Evolutionary conservation across 1,140 invertebrate genomes (phyloP).

Genomic region (Berghia stephanieae): DNA sequence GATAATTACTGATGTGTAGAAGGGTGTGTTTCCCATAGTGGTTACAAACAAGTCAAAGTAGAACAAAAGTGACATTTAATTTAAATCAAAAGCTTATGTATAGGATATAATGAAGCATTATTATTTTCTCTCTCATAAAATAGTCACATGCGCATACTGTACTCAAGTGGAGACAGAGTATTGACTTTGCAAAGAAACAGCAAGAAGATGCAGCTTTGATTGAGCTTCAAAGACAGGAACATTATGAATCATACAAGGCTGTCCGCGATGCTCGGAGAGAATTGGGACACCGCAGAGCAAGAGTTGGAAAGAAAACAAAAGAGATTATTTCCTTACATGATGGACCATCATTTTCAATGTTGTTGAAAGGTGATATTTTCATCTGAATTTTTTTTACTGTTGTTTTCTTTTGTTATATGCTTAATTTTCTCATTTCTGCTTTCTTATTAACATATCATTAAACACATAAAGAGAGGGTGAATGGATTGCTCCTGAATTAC

Average conservation of each 20-base stretch:
- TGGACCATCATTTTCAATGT: constrained; percentile 47
- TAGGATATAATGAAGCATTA: no score
- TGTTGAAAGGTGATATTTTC: constrained; percentile 48
- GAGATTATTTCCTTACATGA: constrained; percentile 33
- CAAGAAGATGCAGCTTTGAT: constrained; percentile 74
- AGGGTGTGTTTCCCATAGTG: no score
- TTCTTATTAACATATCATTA: no score
- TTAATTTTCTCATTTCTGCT: no score
- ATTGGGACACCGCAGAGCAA: constrained; percentile 62
- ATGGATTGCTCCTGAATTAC: no score
- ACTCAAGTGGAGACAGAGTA: constrained; percentile 66
- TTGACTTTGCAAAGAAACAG: constrained; percentile 73
- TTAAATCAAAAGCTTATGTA: no score
- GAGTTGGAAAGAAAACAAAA: constrained; percentile 35
- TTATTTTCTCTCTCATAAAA: no score
- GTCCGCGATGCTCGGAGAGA: constrained; percentile 74
- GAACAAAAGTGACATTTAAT: no score
- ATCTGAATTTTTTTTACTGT: not conserved
- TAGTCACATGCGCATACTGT: not conserved
- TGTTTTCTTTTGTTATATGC: not conserved
- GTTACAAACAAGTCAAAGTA: no score
- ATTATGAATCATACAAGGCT: constrained; percentile 75
- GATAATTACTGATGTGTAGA: no score
- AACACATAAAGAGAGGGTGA: no score
- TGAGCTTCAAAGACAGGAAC: constrained; percentile 74